Percentiles rank a stretch among this genome's conserved stretches.
phyloP scores from a whole-genome alignment of 2,888 invertebrate genomes.

The Hydriomena furcata region DNA sequence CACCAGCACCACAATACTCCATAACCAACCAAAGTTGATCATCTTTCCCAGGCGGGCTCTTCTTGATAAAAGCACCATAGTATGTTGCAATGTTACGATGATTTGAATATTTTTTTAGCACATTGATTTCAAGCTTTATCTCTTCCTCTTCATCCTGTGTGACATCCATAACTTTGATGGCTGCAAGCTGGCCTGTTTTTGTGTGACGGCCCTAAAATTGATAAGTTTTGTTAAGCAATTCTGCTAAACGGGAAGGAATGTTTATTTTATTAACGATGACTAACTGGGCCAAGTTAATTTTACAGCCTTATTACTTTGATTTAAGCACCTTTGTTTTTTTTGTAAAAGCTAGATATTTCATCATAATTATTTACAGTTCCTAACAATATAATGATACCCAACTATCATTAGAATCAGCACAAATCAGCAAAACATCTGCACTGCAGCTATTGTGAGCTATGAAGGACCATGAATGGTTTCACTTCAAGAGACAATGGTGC shows the following conservation, averaged over 20 bases:
- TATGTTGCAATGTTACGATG: constrained; percentile 99
- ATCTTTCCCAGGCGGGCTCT: constrained; percentile 99
- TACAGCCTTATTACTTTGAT: background rate
- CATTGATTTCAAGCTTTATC: constrained; percentile 99
- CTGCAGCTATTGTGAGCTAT: too few species aligned
- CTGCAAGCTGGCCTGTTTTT: constrained; percentile 99
- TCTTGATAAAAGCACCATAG: constrained; percentile 99
- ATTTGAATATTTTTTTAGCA: constrained; percentile 99
- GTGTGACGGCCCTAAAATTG: constrained; percentile 96
- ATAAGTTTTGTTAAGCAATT: constrained; percentile 21
- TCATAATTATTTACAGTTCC: too few species aligned
- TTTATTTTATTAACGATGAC: constrained; percentile 7
- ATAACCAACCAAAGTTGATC: constrained; percentile 99
- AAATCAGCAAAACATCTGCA: too few species aligned
- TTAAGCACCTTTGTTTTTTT: too few species aligned
- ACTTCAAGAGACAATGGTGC: too few species aligned
- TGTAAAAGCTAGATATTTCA: too few species aligned
- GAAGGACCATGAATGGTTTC: too few species aligned
- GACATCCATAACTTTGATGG: constrained; percentile 99
- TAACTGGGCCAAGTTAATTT: too few species aligned
- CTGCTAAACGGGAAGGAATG: constrained; percentile 8
- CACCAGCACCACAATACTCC: constrained; percentile 99
- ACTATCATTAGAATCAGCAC: too few species aligned
- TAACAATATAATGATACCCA: too few species aligned
- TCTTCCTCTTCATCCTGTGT: constrained; percentile 99